These are phyloP conservation scores for Tauraco hartlaubi DNA, from an alignment of 2,797 vertebrate genomes.

Conservation along the genomic window DNA sequence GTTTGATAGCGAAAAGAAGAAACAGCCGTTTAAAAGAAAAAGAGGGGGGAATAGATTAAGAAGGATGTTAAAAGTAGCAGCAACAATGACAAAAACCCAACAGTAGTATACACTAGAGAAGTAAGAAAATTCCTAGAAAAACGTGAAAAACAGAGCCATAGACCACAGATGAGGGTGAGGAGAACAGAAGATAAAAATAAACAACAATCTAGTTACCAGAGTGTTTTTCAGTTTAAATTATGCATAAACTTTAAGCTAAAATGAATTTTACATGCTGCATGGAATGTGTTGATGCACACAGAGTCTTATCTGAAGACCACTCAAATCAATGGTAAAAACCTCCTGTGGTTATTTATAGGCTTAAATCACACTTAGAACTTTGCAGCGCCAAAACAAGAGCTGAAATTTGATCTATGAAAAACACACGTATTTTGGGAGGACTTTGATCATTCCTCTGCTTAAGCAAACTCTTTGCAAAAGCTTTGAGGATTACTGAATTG, in stretches of 20 bases:
- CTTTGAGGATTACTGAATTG: not conserved
- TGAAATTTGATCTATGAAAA: not conserved
- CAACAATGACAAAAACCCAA: not conserved
- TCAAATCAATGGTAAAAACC: conserved; percentile 6
- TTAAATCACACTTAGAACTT: not conserved
- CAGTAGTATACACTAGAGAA: not conserved
- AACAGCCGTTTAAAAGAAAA: not conserved
- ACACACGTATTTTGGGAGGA: not conserved
- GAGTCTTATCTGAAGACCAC: conserved; percentile 36
- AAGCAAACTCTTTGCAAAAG: not conserved
- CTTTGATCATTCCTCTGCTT: not conserved
- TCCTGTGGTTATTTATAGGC: conserved; percentile 34
- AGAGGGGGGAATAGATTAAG: not conserved
- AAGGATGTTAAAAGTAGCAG: not conserved
- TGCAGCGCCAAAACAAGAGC: not conserved
- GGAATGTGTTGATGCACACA: not conserved
- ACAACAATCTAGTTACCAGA: not conserved
- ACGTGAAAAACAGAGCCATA: not conserved
- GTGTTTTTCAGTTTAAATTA: conserved; percentile 47
- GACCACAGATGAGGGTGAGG: not conserved
- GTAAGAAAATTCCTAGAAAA: not conserved
- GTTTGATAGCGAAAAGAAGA: not conserved
- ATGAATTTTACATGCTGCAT: conserved; percentile 53
- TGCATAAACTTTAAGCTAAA: conserved; percentile 46
- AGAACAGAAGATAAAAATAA: conserved; percentile 38